Evolutionary conservation across 2,113 vertebrate species (phyloP).

Genomic region (Myrmophylax atrothorax): DNA sequence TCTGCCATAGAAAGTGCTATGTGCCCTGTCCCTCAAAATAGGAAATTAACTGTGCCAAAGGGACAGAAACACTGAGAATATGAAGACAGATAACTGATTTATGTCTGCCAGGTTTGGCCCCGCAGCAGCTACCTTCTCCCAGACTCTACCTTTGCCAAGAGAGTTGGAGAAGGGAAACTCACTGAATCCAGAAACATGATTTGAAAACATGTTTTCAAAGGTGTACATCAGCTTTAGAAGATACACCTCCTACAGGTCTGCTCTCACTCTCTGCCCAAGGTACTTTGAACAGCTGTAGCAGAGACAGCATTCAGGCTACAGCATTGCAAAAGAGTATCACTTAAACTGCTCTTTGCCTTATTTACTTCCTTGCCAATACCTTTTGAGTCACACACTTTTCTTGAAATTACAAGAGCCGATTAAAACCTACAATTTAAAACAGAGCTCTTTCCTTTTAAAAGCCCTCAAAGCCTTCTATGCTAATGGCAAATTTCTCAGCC

Average conservation of each 20-base stretch:
- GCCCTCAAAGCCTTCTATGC: neutral
- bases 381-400: neutral
- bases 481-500: neutral
- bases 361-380: neutral
- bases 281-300: neutral
- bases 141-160: neutral
- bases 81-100: neutral
- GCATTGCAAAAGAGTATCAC: neutral
- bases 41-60: neutral
- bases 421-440: neutral
- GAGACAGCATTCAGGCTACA: neutral
- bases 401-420: neutral
- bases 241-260: neutral
- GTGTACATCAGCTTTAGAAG: neutral
- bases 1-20: neutral
- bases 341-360: neutral
- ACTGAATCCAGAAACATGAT: neutral
- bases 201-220: neutral
- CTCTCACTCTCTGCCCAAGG: neutral
- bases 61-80: neutral
- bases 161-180: neutral
- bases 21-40: neutral
- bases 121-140: neutral
- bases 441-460: neutral
- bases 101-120: neutral